These are phyloP conservation scores for Synanceia verrucosa DNA, from an alignment of 2,797 vertebrate genomes.

Conservation along the genomic window DNA sequence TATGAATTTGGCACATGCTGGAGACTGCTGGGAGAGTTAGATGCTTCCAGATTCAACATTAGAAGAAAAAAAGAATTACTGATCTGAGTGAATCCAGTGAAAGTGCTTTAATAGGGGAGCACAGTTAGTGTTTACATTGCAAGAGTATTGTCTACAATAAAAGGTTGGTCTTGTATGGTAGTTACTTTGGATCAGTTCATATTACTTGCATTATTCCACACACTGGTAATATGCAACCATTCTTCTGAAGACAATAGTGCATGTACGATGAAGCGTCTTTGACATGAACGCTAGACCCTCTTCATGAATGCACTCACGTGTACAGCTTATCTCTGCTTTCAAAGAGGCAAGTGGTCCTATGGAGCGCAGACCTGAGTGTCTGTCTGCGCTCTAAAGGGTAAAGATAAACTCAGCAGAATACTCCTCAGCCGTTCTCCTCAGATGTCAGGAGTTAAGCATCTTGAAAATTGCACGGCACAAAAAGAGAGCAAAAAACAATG, in stretches of 20 bases:
- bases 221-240: conserved; percentile 2
- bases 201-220: conserved; percentile 21
- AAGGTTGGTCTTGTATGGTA: conserved; percentile 21
- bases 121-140: conserved; percentile 21
- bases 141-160: conserved; percentile 35
- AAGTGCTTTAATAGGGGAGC: conserved; percentile 20
- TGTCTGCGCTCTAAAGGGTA: conserved; percentile 42
- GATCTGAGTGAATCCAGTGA: conserved; percentile 35
- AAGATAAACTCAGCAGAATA: conserved; percentile 52
- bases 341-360: conserved; percentile 26
- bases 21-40: conserved; percentile 5
- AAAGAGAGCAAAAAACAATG: conserved; percentile 37
- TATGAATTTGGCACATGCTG: conserved; percentile 53
- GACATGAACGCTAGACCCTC: not conserved
- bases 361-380: conserved; percentile 34
- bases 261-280: conserved; percentile 26
- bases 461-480: conserved; percentile 28
- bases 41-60: conserved; percentile 51
- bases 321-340: conserved; percentile 47
- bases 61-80: not conserved
- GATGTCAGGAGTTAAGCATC: conserved; percentile 49
- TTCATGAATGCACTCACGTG: conserved; percentile 35
- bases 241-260: conserved; percentile 33
- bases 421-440: conserved; percentile 29
- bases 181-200: conserved; percentile 50